A percentile compares a stretch with the other conserved stretches of the same genome.
Conservation (phyloP, 1,140 invertebrate genomes). For the Mizuhopecten yessoensis region DNA sequence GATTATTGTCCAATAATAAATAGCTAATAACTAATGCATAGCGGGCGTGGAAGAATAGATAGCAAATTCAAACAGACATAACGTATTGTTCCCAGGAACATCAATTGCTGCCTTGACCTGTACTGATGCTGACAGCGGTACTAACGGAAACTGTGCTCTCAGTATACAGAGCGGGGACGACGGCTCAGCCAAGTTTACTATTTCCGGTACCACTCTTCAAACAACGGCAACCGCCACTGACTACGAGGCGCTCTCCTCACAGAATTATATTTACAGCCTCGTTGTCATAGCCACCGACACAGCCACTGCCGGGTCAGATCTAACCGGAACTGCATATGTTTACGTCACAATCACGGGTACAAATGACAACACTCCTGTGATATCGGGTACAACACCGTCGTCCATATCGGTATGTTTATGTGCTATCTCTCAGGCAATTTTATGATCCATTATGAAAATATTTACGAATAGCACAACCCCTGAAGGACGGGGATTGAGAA, state of each 20-base stretch:
- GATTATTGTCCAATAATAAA: no score
- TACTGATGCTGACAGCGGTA: not conserved
- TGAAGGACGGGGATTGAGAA: no score
- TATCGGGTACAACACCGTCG: not conserved
- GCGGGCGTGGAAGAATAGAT: no score
- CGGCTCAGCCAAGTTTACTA: not conserved
- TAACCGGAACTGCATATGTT: slow-evolving; percentile 19
- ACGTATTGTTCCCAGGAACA: not conserved
- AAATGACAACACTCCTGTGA: slow-evolving; percentile 19
- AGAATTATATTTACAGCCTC: slow-evolving; percentile 4
- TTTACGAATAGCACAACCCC: no score
- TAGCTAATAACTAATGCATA: no score
- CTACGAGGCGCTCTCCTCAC: not conserved
- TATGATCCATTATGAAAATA: no score
- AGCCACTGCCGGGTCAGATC: not conserved
- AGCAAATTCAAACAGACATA: not conserved
- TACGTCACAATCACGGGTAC: not conserved
- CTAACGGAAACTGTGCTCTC: not conserved
- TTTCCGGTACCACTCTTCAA: not conserved
- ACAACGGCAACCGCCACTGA: slow-evolving; percentile 10
- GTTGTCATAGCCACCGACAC: not conserved
- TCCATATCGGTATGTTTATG: not conserved
- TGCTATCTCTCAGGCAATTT: not conserved
- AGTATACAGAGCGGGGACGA: slow-evolving; percentile 41
- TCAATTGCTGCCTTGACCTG: not conserved